Evolutionary conservation across 2,113 vertebrate species (phyloP), one percentile per base, ranked within the genome.

Genomic region (Carassius carassius): DNA sequence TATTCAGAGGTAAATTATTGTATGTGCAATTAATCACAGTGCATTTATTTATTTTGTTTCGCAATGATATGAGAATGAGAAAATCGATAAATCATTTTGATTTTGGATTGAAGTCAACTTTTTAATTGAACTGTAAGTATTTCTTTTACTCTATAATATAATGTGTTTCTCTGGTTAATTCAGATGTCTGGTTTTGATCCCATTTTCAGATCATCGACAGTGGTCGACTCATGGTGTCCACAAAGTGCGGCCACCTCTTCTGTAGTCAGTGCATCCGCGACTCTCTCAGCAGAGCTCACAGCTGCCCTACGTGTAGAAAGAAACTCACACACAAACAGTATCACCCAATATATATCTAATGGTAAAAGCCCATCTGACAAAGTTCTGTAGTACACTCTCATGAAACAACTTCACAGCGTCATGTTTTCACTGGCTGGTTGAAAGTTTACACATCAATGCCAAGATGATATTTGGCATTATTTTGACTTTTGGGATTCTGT

Each of bases 271-370:
- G 98, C 93, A 94, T 99, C 87, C 95, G 95, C 1, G 96, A 98
- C 70, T 93, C 97, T 35, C 95, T 99, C 89, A 94, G 90, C 89
- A 95, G 94, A 80, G 95, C 96, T 44, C 97, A 94, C 88, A 96
- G 94, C 62, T 99, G 98, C 87, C 98, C 98, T 0, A 97, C 96
- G 8, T 99, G 98, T 92, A 94, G 98, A 91, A 97, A 98, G 92
- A 97, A 94, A 91, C 96, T 99, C 76, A 98, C 92, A 73, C 93
- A 94, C 87, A 96, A 96, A 89, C 96, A 98, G 0, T 99, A 97
- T 89, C 98, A 99, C 91, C 98, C 98, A 19, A 96, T 99, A 79
- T 99, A 99, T 90, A 94, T 99, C 91, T 99, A 95, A 98, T 23
- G 11, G 12, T n/a, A 6, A 25, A 21, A 51, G 9, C 49, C 29